Evolutionary conservation across 1,140 invertebrate species (phyloP).

Genomic region (Camponotus pennsylvanicus): DNA sequence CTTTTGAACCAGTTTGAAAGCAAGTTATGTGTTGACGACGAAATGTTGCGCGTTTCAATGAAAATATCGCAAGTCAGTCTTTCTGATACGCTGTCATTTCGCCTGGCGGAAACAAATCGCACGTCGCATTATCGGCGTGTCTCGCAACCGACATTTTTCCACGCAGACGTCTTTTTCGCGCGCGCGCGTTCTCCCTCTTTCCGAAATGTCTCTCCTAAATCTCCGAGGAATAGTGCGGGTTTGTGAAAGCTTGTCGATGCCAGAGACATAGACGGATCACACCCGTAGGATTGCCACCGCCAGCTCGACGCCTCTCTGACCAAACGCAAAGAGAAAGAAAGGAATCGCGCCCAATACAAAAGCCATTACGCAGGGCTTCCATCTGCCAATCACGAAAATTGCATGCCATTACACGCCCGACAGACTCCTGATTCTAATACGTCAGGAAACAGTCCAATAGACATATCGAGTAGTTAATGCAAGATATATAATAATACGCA

Average conservation of each 20-base stretch:
- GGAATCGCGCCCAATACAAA: conserved; percentile 57
- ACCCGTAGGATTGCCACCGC: conserved; percentile 63
- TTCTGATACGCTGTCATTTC: conserved; percentile 58
- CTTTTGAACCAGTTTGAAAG: not conserved
- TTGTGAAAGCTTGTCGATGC: conserved; percentile 70
- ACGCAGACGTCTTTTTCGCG: conserved; percentile 34
- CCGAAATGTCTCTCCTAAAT: conserved; percentile 66
- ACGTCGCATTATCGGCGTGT: conserved; percentile 48
- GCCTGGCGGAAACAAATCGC: conserved; percentile 58
- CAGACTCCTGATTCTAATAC: conserved; percentile 58
- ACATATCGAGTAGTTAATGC: conserved; percentile 18
- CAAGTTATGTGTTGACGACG: conserved; percentile 33
- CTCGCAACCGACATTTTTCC: conserved; percentile 35
- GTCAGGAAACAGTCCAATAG: conserved; percentile 33
- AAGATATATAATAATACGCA: conserved; percentile 37
- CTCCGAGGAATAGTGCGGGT: conserved; percentile 59
- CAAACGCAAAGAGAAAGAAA: conserved; percentile 67
- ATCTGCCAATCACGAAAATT: conserved; percentile 64
- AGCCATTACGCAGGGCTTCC: conserved; percentile 51
- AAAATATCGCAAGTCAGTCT: conserved; percentile 59
- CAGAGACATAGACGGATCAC: conserved; percentile 71
- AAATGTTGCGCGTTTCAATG: conserved; percentile 39
- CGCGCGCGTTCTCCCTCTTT: conserved; percentile 35
- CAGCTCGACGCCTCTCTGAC: conserved; percentile 64
- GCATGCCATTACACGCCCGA: conserved; percentile 58